Evolutionary conservation across 1,140 invertebrate genomes (phyloP).

Genomic region (Drosophila gunungcola): DNA sequence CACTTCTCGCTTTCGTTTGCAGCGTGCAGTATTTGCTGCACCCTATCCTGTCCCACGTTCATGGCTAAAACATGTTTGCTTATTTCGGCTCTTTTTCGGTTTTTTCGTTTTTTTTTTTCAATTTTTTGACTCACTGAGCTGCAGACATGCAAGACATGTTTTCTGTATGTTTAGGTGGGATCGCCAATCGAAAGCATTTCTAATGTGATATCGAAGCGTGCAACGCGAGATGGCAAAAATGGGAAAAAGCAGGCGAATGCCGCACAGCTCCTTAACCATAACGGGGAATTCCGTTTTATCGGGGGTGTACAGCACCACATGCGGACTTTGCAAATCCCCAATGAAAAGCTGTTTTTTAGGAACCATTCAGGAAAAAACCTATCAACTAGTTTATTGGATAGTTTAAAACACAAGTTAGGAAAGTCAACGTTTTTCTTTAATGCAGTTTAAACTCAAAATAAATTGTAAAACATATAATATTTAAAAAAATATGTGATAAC

Average conservation of each 20-base stretch:
- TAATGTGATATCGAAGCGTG: slow-evolving; percentile 81
- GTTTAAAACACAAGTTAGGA: too few relatives aligned
- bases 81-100: slow-evolving; percentile 36
- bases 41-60: slow-evolving; percentile 65
- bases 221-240: slow-evolving; percentile 40
- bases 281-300: slow-evolving; percentile 39
- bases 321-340: slow-evolving; percentile 2
- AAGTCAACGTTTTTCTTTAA: too few relatives aligned
- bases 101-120: slow-evolving; percentile 3
- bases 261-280: slow-evolving; percentile 52
- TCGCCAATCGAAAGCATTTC: slow-evolving; percentile 76
- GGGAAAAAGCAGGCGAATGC: slow-evolving; percentile 58
- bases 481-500: too few relatives aligned
- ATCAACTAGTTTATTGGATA: not conserved
- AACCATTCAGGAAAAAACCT: not conserved
- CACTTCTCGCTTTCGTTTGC: slow-evolving; percentile 44
- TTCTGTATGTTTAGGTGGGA: slow-evolving; percentile 43
- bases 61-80: slow-evolving; percentile 69
- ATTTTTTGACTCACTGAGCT: slow-evolving; percentile 32
- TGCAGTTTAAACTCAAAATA: too few relatives aligned
- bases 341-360: not conserved
- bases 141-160: slow-evolving; percentile 65
- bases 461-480: too few relatives aligned
- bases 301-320: slow-evolving; percentile 15
- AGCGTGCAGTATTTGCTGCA: slow-evolving; percentile 46